A percentile compares a stretch with the other conserved stretches of the same genome.
These are phyloP conservation scores for Parascotia fuliginaria DNA, from an alignment of 2,888 invertebrate genomes.

Conservation along the genomic window DNA sequence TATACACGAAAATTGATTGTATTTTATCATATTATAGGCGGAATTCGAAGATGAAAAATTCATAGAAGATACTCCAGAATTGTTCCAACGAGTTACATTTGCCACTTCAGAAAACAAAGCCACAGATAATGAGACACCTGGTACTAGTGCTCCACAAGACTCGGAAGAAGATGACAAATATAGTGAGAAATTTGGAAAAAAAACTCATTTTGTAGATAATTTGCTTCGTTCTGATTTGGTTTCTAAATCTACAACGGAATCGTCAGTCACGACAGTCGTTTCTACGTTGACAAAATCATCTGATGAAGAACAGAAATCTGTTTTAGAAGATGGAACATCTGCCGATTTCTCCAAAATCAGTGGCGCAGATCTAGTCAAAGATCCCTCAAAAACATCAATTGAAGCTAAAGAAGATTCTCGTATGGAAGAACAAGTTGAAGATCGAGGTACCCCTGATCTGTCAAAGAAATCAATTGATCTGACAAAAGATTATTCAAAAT, in stretches of 20 bases:
- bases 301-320: slow-evolving; percentile 78
- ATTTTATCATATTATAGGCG: slow-evolving; percentile 52
- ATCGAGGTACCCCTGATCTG: slow-evolving; percentile 76
- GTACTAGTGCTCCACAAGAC: slow-evolving; percentile 47
- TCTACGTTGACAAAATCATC: slow-evolving; percentile 80
- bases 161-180: slow-evolving; percentile 54
- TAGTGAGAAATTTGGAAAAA: slow-evolving; percentile 56
- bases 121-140: slow-evolving; percentile 42
- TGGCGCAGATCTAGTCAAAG: slow-evolving; percentile 77
- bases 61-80: slow-evolving; percentile 47
- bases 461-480: slow-evolving; percentile 80
- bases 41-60: slow-evolving; percentile 72
- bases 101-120: slow-evolving; percentile 32
- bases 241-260: slow-evolving; percentile 81
- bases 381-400: slow-evolving; percentile 75
- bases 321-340: slow-evolving; percentile 77
- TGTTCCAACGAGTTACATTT: slow-evolving; percentile 42
- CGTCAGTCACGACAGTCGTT: slow-evolving; percentile 78
- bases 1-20: not conserved
- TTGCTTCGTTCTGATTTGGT: slow-evolving; percentile 67
- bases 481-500: slow-evolving; percentile 81
- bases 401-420: slow-evolving; percentile 74
- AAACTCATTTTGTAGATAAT: slow-evolving; percentile 66
- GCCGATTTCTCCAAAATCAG: slow-evolving; percentile 80
- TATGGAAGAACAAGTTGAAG: slow-evolving; percentile 70